Percentiles rank a stretch among this genome's conserved stretches.
These are phyloP conservation scores for Bradypus variegatus DNA, from an alignment of 2,797 vertebrate genomes.

Conservation along the genomic window DNA sequence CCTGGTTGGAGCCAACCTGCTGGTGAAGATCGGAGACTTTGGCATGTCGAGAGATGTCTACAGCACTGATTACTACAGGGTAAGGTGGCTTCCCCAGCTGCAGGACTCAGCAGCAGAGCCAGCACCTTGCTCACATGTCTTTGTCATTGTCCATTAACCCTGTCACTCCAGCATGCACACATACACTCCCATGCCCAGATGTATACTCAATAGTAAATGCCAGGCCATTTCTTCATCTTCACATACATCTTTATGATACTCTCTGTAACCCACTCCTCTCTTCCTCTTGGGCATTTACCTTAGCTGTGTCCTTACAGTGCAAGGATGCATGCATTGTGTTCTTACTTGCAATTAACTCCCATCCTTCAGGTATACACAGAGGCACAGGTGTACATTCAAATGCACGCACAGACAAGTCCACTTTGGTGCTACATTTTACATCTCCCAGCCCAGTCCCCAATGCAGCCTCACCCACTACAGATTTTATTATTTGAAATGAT, in stretches of 20 bases:
- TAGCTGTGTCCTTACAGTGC: not conserved
- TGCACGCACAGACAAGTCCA: not conserved
- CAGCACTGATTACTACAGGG: slow-evolving; percentile 99
- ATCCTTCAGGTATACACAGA: slow-evolving; percentile 32
- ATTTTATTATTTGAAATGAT: slow-evolving; percentile 26
- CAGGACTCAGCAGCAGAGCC: slow-evolving; percentile 29
- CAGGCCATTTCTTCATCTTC: not conserved
- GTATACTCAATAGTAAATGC: not conserved
- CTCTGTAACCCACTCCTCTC: not conserved
- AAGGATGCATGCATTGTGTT: not conserved
- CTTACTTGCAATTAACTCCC: slow-evolving; percentile 11
- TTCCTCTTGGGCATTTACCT: not conserved
- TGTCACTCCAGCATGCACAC: not conserved
- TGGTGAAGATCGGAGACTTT: slow-evolving; percentile 99
- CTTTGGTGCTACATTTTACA: not conserved
- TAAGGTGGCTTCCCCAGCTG: slow-evolving; percentile 72
- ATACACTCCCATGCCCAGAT: not conserved
- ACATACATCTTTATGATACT: not conserved
- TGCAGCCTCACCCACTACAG: not conserved
- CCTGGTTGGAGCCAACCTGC: slow-evolving; percentile 93
- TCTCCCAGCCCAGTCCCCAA: not conserved
- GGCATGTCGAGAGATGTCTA: slow-evolving; percentile 99
- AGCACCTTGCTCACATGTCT: slow-evolving; percentile 39
- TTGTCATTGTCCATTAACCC: slow-evolving; percentile 43
- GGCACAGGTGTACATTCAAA: not conserved